phyloP scores from a whole-genome alignment of 2,888 invertebrate genomes.

The Camptogramma bilineatum region DNA sequence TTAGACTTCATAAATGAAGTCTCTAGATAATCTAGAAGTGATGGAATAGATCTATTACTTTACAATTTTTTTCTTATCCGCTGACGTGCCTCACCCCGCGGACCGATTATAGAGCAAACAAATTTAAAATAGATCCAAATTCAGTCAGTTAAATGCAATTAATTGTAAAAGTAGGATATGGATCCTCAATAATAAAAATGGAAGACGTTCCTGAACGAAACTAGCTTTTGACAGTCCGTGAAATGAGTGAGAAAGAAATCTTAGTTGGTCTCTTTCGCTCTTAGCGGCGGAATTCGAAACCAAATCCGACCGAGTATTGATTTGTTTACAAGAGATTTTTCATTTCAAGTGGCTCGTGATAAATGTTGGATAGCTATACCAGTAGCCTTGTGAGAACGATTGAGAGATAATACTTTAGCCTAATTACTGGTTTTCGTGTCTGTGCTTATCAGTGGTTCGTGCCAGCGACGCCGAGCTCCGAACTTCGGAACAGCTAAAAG shows the following conservation, averaged over 20 bases:
- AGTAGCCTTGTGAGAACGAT: conserved; percentile 78
- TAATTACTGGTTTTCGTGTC: conserved; percentile 80
- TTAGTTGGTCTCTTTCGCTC: conserved; percentile 47
- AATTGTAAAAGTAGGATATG: too few species aligned
- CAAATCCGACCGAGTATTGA: conserved; percentile 74
- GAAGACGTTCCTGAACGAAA: neutral
- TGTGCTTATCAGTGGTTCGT: conserved; percentile 75
- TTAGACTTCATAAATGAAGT: too few species aligned
- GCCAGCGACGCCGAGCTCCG: conserved; percentile 66
- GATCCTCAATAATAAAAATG: neutral
- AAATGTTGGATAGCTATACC: conserved; percentile 57
- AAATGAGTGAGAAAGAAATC: neutral
- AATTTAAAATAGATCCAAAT: too few species aligned
- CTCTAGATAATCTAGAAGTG: too few species aligned
- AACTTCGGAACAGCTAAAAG: conserved; percentile 70
- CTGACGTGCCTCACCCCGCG: too few species aligned
- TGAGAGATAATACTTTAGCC: conserved; percentile 73
- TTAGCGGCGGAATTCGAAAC: conserved; percentile 55
- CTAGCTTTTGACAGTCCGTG: neutral
- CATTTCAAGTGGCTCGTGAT: conserved; percentile 56
- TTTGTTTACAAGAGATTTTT: conserved; percentile 79
- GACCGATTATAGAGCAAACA: too few species aligned
- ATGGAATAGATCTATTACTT: too few species aligned
- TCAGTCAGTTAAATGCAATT: too few species aligned
- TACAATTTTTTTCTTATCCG: too few species aligned